A percentile compares a stretch with the other conserved stretches of the same genome.
phyloP scores from a whole-genome alignment of 2,113 vertebrate genomes.

The Archilochus colubris region DNA sequence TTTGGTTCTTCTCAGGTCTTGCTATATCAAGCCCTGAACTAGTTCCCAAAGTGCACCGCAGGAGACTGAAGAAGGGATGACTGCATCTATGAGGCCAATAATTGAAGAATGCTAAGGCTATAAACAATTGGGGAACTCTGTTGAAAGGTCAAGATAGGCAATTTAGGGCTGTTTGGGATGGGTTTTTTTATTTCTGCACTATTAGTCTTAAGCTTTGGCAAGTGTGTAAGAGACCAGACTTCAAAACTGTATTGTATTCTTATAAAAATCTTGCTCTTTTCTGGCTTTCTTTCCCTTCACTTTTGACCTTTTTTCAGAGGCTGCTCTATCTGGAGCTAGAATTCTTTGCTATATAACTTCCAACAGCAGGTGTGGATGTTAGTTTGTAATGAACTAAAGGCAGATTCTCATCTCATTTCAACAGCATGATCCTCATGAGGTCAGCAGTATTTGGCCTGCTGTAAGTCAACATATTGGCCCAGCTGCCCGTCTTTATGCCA shows the following conservation, averaged over 20 bases:
- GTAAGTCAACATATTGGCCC: accelerated
- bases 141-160: not conserved
- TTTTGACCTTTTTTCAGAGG: conserved; percentile 28
- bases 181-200: not conserved
- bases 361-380: not conserved
- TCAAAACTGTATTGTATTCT: not conserved
- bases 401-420: not conserved
- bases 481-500: not conserved
- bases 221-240: conserved; percentile 7
- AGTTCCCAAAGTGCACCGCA: not conserved
- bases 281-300: not conserved
- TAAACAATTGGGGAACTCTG: not conserved
- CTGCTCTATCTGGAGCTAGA: conserved; percentile 16
- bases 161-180: not conserved
- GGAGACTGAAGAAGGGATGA: not conserved
- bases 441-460: not conserved
- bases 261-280: conserved; percentile 27
- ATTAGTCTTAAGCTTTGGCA: conserved; percentile 12
- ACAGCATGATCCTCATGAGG: not conserved
- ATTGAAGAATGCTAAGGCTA: not conserved
- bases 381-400: not conserved
- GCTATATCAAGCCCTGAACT: not conserved
- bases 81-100: not conserved
- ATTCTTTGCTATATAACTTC: not conserved
- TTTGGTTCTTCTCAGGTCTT: not conserved